Conservation (phyloP, 2,888 invertebrate species). For the Drosophila glabriapex region DNA sequence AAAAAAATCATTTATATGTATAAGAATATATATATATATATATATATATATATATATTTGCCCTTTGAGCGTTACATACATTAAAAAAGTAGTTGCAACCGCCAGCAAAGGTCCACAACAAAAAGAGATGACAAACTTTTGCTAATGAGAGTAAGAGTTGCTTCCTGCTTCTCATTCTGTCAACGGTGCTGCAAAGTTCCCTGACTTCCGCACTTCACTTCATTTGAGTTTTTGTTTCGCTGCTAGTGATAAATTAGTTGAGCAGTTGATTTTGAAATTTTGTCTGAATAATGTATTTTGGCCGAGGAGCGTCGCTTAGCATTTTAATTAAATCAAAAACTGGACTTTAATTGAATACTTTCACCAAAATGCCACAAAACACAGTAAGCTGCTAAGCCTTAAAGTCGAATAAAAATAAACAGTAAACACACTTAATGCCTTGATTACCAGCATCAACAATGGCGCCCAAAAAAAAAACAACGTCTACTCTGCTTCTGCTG, state of each 20-base stretch:
- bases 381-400: constrained; percentile 78
- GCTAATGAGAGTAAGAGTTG: constrained; percentile 81
- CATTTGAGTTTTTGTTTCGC: constrained; percentile 23
- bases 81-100: constrained; percentile 30
- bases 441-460: constrained; percentile 73
- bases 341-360: constrained; percentile 72
- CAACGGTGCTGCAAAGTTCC: constrained; percentile 52
- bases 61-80: constrained; percentile 26
- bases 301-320: constrained; percentile 38
- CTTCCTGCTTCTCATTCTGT: constrained; percentile 25
- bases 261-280: constrained; percentile 25
- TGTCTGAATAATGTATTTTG: constrained; percentile 62
- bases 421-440: constrained; percentile 83
- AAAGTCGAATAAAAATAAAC: constrained; percentile 81
- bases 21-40: background rate
- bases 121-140: constrained; percentile 64
- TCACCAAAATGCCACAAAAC: constrained; percentile 35
- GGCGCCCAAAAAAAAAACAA: background rate
- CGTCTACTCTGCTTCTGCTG: constrained; percentile 1
- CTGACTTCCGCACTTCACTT: constrained; percentile 38
- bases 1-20: background rate
- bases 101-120: constrained; percentile 42
- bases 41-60: constrained; percentile 30
- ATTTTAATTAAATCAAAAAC: constrained; percentile 79
- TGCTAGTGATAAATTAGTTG: constrained; percentile 32